These are phyloP conservation scores for Argopecten irradians DNA, from an alignment of 1,140 invertebrate species.

Conservation along the genomic window DNA sequence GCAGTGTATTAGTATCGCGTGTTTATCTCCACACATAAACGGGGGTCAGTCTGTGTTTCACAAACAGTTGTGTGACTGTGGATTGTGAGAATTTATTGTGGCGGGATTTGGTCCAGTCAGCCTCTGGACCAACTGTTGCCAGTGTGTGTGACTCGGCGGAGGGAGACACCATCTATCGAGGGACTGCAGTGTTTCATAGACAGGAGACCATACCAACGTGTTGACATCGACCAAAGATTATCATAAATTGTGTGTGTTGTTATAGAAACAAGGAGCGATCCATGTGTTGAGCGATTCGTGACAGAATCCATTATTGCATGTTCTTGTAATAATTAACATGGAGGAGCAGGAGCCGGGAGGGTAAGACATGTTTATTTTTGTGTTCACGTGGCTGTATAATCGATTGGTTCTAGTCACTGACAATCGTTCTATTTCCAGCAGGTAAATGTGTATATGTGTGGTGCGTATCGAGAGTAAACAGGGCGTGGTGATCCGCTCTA, in stretches of 20 bases:
- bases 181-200: background rate
- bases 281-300: background rate
- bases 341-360: constrained; percentile 2
- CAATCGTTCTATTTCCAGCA: background rate
- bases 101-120: constrained; percentile 1
- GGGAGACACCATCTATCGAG: background rate
- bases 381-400: background rate
- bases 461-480: background rate
- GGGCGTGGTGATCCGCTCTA: background rate
- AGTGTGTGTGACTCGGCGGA: background rate
- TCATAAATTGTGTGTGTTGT: constrained; percentile 4
- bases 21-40: background rate
- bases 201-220: background rate
- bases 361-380: background rate
- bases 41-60: background rate
- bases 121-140: background rate
- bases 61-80: background rate
- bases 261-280: constrained; percentile 1
- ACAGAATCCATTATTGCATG: background rate
- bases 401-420: background rate
- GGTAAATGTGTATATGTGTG: background rate
- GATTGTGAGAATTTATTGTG: background rate
- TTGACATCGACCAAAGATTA: constrained; percentile 11
- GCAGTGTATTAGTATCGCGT: background rate
- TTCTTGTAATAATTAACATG: background rate